Conservation (phyloP, 2,113 vertebrate species). For the Cardinalis cardinalis region DNA sequence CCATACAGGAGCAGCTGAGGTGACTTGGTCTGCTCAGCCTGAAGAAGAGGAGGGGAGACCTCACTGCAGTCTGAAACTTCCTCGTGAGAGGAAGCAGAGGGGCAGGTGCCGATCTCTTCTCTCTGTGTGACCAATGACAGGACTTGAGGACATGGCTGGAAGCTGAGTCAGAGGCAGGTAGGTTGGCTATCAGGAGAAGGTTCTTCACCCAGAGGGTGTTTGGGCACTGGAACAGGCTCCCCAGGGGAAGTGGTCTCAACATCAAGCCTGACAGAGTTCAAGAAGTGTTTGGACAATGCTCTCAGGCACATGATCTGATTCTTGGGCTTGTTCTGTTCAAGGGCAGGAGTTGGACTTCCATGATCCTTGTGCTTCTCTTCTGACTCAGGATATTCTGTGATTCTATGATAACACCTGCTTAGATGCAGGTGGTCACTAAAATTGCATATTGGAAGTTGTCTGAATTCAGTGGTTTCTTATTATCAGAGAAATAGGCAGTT, state of each 20-base stretch:
- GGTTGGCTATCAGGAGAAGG: neutral
- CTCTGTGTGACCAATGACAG: neutral
- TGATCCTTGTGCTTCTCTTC: neutral
- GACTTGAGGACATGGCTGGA: neutral
- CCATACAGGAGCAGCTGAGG: too few species aligned
- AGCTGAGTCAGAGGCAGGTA: neutral
- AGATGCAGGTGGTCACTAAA: neutral
- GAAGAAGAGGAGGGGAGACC: neutral
- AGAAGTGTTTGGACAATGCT: neutral
- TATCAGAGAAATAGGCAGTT: neutral
- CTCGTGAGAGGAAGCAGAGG: rapidly evolving
- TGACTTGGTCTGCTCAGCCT: neutral
- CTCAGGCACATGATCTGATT: neutral
- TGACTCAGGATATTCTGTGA: neutral
- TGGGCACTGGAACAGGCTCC: neutral
- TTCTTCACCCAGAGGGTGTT: neutral
- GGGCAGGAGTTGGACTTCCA: neutral
- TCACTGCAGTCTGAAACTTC: neutral
- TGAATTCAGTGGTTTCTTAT: neutral
- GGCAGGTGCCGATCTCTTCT: neutral
- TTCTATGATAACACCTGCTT: neutral
- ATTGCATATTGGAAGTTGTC: neutral
- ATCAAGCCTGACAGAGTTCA: neutral
- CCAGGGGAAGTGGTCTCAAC: neutral
- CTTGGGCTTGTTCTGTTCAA: neutral